phyloP scores from a whole-genome alignment of 2,888 invertebrate genomes.

The Acleris holmiana region DNA sequence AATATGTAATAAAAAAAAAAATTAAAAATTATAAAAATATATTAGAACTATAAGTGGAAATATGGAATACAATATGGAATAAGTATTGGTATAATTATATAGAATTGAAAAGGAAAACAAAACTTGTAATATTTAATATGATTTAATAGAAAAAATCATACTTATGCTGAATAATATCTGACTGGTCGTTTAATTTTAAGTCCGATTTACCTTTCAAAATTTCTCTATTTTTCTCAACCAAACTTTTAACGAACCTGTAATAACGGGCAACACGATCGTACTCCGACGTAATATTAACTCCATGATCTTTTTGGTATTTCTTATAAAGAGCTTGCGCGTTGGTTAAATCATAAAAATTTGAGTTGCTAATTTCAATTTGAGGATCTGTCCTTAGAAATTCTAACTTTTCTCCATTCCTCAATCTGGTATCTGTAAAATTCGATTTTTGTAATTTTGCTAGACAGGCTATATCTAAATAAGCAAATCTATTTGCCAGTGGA shows the following conservation, averaged over 20 bases:
- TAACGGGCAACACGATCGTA: constrained; percentile 46
- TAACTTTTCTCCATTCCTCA: constrained; percentile 42
- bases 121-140: neutral
- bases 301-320: constrained; percentile 46
- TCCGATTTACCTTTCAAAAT: constrained; percentile 46
- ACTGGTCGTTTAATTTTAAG: constrained; percentile 45
- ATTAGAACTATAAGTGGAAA: too few relatives aligned
- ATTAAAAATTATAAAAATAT: too few relatives aligned
- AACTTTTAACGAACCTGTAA: constrained; percentile 62
- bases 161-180: constrained; percentile 55
- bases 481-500: constrained; percentile 1
- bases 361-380: constrained; percentile 16
- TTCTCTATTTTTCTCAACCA: constrained; percentile 56
- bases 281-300: constrained; percentile 46
- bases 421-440: constrained; percentile 46
- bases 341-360: constrained; percentile 53
- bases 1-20: too few relatives aligned
- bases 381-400: constrained; percentile 27
- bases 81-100: too few relatives aligned
- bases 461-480: neutral
- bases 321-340: constrained; percentile 53
- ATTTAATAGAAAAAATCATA: constrained; percentile 51
- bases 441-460: neutral
- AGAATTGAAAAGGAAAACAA: neutral
- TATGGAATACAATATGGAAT: too few relatives aligned